phyloP scores from a whole-genome alignment of 2,113 vertebrate genomes.

The Podilymbus podiceps region DNA sequence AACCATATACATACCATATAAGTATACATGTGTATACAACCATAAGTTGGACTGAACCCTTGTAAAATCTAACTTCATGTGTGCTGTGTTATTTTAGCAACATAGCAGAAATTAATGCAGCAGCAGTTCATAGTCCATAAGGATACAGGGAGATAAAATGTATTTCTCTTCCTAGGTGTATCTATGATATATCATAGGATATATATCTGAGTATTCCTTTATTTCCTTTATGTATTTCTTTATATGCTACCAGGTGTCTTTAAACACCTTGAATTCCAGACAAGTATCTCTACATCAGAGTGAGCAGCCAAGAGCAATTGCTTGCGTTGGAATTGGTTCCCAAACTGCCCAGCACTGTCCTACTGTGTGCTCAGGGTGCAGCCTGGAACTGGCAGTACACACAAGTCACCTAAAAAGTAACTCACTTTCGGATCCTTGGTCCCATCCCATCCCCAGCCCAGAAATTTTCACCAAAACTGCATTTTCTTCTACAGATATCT shows the following conservation, averaged over 20 bases:
- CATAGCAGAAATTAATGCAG: background rate
- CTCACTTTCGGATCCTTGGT: background rate
- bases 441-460: no score
- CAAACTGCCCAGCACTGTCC: background rate
- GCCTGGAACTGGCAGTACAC: background rate
- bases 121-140: background rate
- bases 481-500: background rate
- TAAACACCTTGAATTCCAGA: background rate
- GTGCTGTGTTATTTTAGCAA: background rate
- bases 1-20: no score
- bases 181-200: background rate
- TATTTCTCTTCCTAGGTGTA: background rate
- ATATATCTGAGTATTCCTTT: background rate
- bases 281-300: background rate
- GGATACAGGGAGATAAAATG: background rate
- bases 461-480: background rate
- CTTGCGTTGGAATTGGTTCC: background rate
- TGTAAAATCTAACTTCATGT: background rate
- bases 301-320: background rate
- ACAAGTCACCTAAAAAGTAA: background rate
- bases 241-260: background rate
- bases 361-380: background rate
- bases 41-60: background rate
- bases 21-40: background rate
- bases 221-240: background rate